These are phyloP conservation scores for Saturnia japonica DNA, from an alignment of 2,888 invertebrate genomes.

Conservation along the genomic window DNA sequence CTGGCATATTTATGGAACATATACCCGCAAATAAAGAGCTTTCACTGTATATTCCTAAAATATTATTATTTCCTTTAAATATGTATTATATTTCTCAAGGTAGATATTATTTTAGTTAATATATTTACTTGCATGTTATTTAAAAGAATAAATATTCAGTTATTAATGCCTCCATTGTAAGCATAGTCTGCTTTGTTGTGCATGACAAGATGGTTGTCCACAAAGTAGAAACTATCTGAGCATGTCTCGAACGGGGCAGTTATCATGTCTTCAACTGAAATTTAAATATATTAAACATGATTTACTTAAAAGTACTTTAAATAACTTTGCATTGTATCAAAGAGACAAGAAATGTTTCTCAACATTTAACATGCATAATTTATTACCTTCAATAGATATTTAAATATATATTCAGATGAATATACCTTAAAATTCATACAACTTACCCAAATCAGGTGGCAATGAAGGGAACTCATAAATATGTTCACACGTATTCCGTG, in stretches of 20 bases:
- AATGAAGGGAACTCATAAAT: conserved; percentile 98
- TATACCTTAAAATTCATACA: not conserved
- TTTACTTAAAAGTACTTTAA: too few species aligned
- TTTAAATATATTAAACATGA: conserved; percentile 6
- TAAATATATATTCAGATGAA: too few species aligned
- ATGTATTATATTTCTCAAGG: not conserved
- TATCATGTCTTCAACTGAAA: conserved; percentile 98
- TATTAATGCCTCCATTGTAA: conserved; percentile 90
- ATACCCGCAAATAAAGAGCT: too few species aligned
- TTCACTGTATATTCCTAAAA: conserved; percentile 4
- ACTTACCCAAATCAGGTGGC: conserved; percentile 91
- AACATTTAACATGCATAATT: too few species aligned
- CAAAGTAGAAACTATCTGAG: conserved; percentile 99
- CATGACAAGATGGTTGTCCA: conserved; percentile 98
- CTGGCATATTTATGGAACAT: too few species aligned
- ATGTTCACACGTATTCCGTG: conserved; percentile 98
- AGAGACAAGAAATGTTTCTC: too few species aligned
- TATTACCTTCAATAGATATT: too few species aligned
- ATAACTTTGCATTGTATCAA: too few species aligned
- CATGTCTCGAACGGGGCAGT: conserved; percentile 97
- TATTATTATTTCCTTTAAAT: conserved; percentile 25
- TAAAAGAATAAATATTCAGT: conserved; percentile 38
- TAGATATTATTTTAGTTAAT: not conserved
- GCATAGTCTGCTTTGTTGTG: conserved; percentile 99
- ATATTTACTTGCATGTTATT: not conserved